Conservation (phyloP, 2,113 vertebrate genomes). For the Scomber japonicus region DNA sequence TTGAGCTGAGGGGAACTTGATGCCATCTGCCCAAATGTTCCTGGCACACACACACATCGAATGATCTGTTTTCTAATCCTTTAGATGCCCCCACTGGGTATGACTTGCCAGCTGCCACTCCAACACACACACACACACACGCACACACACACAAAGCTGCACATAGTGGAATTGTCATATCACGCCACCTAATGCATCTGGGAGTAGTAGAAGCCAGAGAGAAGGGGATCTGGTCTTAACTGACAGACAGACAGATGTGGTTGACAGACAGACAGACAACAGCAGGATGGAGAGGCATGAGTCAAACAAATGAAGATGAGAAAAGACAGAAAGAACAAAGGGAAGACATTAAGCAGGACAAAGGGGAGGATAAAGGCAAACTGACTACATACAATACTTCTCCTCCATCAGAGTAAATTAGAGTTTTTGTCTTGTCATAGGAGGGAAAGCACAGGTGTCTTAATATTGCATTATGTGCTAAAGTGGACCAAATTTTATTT, state of each 20-base stretch:
- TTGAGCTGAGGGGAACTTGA: slow-evolving; percentile 70
- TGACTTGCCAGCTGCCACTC: slow-evolving; percentile 66
- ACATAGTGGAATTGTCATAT: slow-evolving; percentile 21
- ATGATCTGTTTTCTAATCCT: slow-evolving; percentile 57
- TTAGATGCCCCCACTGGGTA: slow-evolving; percentile 59
- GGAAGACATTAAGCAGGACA: not conserved
- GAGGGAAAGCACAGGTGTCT: not conserved
- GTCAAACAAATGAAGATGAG: not conserved
- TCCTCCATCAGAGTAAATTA: not conserved
- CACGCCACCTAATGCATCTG: slow-evolving; percentile 18
- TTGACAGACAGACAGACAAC: slow-evolving; percentile 4
- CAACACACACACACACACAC: not conserved
- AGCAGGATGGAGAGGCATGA: too few relatives aligned
- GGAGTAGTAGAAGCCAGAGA: slow-evolving; percentile 17
- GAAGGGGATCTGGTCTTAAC: not conserved
- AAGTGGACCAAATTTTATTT: too few relatives aligned
- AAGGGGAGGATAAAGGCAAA: not conserved
- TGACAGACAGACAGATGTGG: not conserved
- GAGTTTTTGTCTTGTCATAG: not conserved
- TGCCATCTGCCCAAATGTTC: slow-evolving; percentile 76
- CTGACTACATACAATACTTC: not conserved
- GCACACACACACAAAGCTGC: slow-evolving; percentile 19
- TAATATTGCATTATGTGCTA: too few relatives aligned
- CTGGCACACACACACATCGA: slow-evolving; percentile 32
- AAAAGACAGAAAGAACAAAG: slow-evolving; percentile 7